These are phyloP conservation scores for Carapus acus DNA, from an alignment of 2,797 vertebrate genomes.

Conservation along the genomic window DNA sequence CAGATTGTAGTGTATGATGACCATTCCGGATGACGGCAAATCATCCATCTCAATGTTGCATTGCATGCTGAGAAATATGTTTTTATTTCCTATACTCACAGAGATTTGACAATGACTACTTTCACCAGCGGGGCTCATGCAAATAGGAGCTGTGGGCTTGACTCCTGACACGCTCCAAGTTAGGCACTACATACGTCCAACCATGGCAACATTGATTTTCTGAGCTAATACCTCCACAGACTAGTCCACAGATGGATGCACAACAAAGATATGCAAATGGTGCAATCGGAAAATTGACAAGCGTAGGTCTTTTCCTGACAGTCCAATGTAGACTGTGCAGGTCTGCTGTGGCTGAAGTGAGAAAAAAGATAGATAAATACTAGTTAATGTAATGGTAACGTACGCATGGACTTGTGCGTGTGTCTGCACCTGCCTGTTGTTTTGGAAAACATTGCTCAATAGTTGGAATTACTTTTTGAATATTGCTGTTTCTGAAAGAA, in stretches of 20 bases:
- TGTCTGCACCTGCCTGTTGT: conserved; percentile 45
- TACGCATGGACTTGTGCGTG: conserved; percentile 31
- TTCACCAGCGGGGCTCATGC: conserved; percentile 58
- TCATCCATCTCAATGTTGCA: conserved; percentile 38
- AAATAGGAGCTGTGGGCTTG: conserved; percentile 55
- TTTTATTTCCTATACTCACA: conserved; percentile 58
- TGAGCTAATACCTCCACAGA: conserved; percentile 76
- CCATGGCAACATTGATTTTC: conserved; percentile 76
- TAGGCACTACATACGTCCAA: conserved; percentile 65
- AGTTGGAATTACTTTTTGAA: conserved; percentile 45
- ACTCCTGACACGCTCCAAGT: conserved; percentile 61
- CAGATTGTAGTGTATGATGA: conserved; percentile 48
- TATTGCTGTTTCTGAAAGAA: conserved; percentile 40
- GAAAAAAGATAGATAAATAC: conserved; percentile 77
- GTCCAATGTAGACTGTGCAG: conserved; percentile 67
- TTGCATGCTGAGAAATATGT: conserved; percentile 49
- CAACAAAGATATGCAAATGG: conserved; percentile 83
- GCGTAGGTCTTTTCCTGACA: conserved; percentile 73
- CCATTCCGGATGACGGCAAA: conserved; percentile 50
- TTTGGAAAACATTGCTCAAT: conserved; percentile 48
- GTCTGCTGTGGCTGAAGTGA: conserved; percentile 70
- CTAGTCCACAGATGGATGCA: conserved; percentile 74
- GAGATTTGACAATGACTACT: conserved; percentile 50
- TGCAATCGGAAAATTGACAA: conserved; percentile 75
- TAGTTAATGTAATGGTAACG: conserved; percentile 71